Evolutionary conservation across 1,140 invertebrate genomes (phyloP).

Genomic region (Heliconius melpomene): DNA sequence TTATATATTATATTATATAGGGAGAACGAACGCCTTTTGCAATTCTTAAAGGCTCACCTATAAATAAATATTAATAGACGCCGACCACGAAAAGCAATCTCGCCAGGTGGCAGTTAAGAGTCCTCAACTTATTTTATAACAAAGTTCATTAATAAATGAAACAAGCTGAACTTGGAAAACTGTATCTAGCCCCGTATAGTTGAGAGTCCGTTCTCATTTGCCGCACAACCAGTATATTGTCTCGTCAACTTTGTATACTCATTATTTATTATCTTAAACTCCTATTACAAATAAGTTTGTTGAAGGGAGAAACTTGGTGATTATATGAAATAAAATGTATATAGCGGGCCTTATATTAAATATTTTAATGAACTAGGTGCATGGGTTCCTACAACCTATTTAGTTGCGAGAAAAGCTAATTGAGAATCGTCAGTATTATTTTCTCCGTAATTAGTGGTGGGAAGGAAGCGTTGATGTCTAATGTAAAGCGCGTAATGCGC

Average conservation of each 20-base stretch:
- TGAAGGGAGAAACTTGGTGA: slow-evolving; percentile 24
- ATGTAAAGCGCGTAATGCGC: slow-evolving; percentile 57
- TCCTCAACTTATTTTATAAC: slow-evolving; percentile 72
- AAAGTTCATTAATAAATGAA: slow-evolving; percentile 65
- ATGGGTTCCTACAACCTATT: slow-evolving; percentile 13
- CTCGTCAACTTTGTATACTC: slow-evolving; percentile 36
- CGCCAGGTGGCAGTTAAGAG: slow-evolving; percentile 68
- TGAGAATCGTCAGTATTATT: slow-evolving; percentile 24
- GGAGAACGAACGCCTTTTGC: slow-evolving; percentile 17
- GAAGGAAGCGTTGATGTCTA: slow-evolving; percentile 66
- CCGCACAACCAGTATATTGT: slow-evolving; percentile 14
- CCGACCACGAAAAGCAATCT: slow-evolving; percentile 74
- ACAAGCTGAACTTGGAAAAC: slow-evolving; percentile 41
- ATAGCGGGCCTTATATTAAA: slow-evolving; percentile 23
- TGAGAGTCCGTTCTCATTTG: slow-evolving; percentile 46
- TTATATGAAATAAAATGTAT: slow-evolving; percentile 29
- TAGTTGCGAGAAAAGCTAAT: slow-evolving; percentile 19
- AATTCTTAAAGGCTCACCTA: slow-evolving; percentile 48
- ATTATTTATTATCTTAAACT: slow-evolving; percentile 36
- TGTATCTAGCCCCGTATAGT: slow-evolving; percentile 39
- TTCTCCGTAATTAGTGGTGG: slow-evolving; percentile 45
- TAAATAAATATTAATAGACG: slow-evolving; percentile 53
- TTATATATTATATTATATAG: not conserved
- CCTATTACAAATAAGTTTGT: slow-evolving; percentile 28
- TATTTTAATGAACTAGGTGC: slow-evolving; percentile 19